These are phyloP conservation scores for Dryobates pubescens DNA, from an alignment of 2,797 vertebrate species.

Conservation along the genomic window DNA sequence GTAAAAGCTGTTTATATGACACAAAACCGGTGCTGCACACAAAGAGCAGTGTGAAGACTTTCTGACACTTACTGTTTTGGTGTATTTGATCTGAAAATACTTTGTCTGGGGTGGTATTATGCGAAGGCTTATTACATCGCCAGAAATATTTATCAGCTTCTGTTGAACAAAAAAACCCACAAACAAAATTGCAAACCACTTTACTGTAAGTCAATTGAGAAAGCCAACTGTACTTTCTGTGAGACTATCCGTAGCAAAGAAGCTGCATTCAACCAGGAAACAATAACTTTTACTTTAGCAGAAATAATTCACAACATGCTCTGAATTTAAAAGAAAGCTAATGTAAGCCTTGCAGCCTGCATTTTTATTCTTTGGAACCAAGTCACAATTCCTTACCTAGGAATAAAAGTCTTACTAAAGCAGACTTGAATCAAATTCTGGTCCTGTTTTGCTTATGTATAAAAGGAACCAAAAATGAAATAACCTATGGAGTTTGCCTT, in stretches of 20 bases:
- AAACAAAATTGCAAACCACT: neutral
- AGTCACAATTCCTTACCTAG: neutral
- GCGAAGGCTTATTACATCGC: constrained; percentile 82
- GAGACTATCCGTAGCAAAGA: neutral
- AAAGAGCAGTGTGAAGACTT: neutral
- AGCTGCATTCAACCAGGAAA: neutral
- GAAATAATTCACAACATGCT: neutral
- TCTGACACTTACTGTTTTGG: constrained; percentile 83
- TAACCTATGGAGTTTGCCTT: neutral
- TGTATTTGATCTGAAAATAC: constrained; percentile 89
- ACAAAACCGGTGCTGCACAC: neutral
- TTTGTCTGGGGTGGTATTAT: constrained; percentile 90
- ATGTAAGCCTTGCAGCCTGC: neutral
- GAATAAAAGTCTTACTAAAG: neutral
- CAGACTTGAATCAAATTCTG: neutral
- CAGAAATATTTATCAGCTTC: constrained; percentile 91
- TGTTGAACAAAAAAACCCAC: constrained; percentile 66
- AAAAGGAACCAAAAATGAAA: constrained; percentile 3
- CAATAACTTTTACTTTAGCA: neutral
- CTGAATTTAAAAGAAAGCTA: neutral
- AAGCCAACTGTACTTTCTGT: neutral
- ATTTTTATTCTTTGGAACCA: neutral
- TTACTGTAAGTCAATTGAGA: neutral
- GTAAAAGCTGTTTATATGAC: neutral
- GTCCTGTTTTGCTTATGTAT: neutral